These are phyloP conservation scores for Zootoca vivipara DNA, from an alignment of 2,113 vertebrate species.

Conservation along the genomic window DNA sequence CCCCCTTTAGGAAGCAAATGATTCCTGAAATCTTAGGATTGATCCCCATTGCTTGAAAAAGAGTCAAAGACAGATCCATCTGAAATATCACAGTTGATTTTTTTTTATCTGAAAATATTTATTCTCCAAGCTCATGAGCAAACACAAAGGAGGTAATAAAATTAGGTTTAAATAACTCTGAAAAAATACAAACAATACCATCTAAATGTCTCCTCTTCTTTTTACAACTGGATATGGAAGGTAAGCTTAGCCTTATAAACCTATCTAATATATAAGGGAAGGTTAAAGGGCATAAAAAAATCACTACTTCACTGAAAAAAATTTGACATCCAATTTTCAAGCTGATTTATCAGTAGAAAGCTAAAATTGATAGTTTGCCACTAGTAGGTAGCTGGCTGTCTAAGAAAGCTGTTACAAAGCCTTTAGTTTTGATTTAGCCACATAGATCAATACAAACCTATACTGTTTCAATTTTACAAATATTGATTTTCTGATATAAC, in stretches of 20 bases:
- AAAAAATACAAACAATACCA: conserved; percentile 71
- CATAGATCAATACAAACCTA: conserved; percentile 97
- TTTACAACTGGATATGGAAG: conserved; percentile 80
- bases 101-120: conserved; percentile 37
- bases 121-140: conserved; percentile 8
- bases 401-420: conserved; percentile 92
- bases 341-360: conserved; percentile 99
- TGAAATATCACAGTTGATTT: conserved; percentile 20
- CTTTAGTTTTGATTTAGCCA: conserved; percentile 93
- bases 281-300: conserved; percentile 86
- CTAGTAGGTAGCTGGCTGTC: conserved; percentile 90
- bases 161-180: conserved; percentile 35
- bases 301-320: conserved; percentile 85
- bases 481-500: conserved; percentile 96
- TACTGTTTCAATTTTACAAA: conserved; percentile 99
- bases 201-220: conserved; percentile 73
- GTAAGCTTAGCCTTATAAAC: conserved; percentile 92
- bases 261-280: conserved; percentile 87
- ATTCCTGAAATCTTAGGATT: conserved; percentile 32
- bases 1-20: conserved; percentile 44
- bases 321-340: conserved; percentile 99
- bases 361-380: conserved; percentile 99
- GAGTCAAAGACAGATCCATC: conserved; percentile 34
- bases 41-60: conserved; percentile 34
- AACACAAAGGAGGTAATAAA: conserved; percentile 1